Conservation (phyloP, 2,888 invertebrate genomes). For the Xanthorhoe designata region DNA sequence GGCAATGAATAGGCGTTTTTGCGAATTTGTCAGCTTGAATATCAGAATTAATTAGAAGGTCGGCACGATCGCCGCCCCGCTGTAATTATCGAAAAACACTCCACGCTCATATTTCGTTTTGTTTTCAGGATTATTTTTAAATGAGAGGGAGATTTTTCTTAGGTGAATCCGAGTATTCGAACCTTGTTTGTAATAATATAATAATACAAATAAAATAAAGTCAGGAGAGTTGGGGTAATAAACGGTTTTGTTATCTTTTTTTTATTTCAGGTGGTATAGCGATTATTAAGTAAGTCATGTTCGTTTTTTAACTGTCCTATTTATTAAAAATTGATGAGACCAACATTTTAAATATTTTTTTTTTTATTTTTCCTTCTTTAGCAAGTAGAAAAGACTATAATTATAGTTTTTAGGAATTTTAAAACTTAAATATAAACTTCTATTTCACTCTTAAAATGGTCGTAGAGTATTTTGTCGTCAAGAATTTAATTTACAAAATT, state of each 20-base stretch:
- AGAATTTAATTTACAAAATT: background rate
- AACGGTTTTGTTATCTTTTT: background rate
- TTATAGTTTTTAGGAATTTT: background rate
- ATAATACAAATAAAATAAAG: background rate
- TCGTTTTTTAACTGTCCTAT: no score
- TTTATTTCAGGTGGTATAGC: background rate
- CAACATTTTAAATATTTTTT: no score
- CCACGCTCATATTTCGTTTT: conserved; percentile 50
- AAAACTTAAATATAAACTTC: background rate
- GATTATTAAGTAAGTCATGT: no score
- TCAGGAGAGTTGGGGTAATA: background rate
- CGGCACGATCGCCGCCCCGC: conserved; percentile 45
- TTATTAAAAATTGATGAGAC: no score
- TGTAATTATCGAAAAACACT: conserved; percentile 58
- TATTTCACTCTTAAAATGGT: background rate
- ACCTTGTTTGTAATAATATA: background rate
- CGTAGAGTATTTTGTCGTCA: background rate
- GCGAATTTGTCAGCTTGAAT: conserved; percentile 55
- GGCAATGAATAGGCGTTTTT: conserved; percentile 46
- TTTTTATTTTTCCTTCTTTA: no score
- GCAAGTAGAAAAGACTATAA: no score
- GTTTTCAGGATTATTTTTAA: conserved; percentile 50
- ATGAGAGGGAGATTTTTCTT: conserved; percentile 34
- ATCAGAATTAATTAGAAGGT: conserved; percentile 57
- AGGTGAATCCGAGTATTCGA: conserved; percentile 8